Evolutionary conservation across 2,113 vertebrate genomes (phyloP).

Genomic region (Australoheros scitulus): DNA sequence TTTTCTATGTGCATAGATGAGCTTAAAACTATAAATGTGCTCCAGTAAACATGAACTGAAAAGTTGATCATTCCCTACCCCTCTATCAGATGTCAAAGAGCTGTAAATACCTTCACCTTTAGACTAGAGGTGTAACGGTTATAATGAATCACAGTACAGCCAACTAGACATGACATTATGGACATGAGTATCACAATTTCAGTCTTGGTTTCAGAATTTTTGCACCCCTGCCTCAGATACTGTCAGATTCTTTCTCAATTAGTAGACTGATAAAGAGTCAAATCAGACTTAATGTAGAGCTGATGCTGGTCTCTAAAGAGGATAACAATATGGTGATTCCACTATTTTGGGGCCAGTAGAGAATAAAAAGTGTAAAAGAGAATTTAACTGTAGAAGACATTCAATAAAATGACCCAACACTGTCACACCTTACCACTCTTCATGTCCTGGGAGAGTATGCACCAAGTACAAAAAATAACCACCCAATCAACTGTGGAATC

Average conservation of each 20-base stretch:
- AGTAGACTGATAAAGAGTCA: not conserved
- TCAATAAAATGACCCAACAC: conserved; percentile 4
- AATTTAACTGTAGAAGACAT: not conserved
- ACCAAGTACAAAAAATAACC: conserved; percentile 47
- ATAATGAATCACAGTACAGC: too few species aligned
- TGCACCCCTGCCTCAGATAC: not conserved
- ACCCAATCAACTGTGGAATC: conserved; percentile 13
- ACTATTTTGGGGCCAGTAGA: not conserved
- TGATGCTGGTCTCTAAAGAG: not conserved
- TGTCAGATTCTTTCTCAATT: not conserved
- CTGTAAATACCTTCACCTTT: too few species aligned
- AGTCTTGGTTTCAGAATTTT: not conserved
- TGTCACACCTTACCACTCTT: not conserved
- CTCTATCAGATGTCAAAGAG: too few species aligned
- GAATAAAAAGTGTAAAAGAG: not conserved
- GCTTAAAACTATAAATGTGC: too few species aligned
- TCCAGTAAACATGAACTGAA: too few species aligned
- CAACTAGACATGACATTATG: not conserved
- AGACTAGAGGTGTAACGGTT: too few species aligned
- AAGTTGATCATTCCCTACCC: too few species aligned
- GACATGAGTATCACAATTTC: not conserved
- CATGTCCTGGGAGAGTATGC: conserved; percentile 3
- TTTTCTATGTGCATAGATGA: too few species aligned
- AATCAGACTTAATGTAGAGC: not conserved
- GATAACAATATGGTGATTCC: not conserved